Base-by-base conservation (phyloP, 2,113 vertebrate species). In the Camelus bactrianus region DNA sequence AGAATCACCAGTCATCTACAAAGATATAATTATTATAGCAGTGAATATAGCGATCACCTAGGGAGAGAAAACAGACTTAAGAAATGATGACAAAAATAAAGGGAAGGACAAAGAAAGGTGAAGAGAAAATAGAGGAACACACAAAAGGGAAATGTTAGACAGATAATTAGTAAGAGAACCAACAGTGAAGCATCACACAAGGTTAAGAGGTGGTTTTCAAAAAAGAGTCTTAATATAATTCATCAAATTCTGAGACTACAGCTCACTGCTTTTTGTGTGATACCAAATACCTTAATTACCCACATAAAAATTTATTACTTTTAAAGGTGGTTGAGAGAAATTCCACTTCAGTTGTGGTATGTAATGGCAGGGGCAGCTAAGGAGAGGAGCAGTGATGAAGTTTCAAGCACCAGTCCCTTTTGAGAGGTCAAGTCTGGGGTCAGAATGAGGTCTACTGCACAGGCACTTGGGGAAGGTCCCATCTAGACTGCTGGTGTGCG, bases 91-190 rank as follows among this genome's bases (percentile, higher is more conserved):
- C 35, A 72, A 58, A 95, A 82, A 83, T 46, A 13, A 8, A 46
- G 32, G n/a, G 38, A 86, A 84, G 72, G 72, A 65, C 38, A 76
- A 87, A 42, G 69, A 87, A 22, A 67, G 8, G 13, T 69, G 42
- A 79, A 92, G 72, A 91, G 14, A 81, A 87, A 84, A 60, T 10
- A 38, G 73, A 46, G 32, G 38, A 69, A 89, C 89, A 82, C n/a
- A 70, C n/a, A 70, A 94, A 81, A 62, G 16, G n/a, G 5, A 90
- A 91, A 22, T 50, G 30, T 56, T 56, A 77, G 65, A 69, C 13
- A 88, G 62, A 13, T 32, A 60, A 64, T 26, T 19, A 50, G 58
- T 42, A 87, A 91, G 50, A 82, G 70, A 79, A 24, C 16, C 4
- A 48, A 56, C 35, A 83, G 35, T n/a, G 28, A 73, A 70, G 17